Conservation (phyloP, 2,888 invertebrate species). For the Antheraea yamamai region DNA sequence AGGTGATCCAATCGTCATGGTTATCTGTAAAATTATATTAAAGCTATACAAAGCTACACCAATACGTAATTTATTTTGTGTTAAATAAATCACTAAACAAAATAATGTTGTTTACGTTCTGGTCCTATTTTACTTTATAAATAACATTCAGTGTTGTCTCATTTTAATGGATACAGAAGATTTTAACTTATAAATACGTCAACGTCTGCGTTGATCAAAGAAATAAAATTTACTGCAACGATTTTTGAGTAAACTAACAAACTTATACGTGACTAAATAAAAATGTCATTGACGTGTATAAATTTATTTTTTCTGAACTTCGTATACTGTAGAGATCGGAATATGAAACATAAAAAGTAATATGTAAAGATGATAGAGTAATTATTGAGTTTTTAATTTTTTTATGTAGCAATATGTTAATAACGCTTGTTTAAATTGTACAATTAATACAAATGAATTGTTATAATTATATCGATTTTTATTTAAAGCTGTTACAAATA, state of each 20-base stretch:
- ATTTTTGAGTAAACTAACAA: constrained; percentile 1
- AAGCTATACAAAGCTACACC: background rate
- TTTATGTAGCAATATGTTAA: too few relatives aligned
- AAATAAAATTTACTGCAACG: background rate
- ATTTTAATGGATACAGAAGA: background rate
- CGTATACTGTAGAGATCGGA: background rate
- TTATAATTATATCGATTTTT: too few relatives aligned
- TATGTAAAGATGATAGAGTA: too few relatives aligned
- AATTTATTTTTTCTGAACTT: background rate
- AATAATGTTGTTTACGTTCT: background rate
- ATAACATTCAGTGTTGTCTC: background rate
- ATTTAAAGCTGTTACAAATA: too few relatives aligned
- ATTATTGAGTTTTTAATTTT: too few relatives aligned
- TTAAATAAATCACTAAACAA: background rate
- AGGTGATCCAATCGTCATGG: too few relatives aligned
- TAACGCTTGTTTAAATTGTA: too few relatives aligned
- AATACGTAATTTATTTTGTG: background rate
- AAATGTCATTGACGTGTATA: constrained; percentile 10
- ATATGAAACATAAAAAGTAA: background rate
- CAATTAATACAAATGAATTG: too few relatives aligned
- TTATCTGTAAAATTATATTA: too few relatives aligned
- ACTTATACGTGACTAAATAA: background rate
- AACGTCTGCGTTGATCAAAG: constrained; percentile 11
- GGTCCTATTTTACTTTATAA: background rate
- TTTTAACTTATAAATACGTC: constrained; percentile 1